Evolutionary conservation across 2,888 invertebrate species (phyloP), one percentile per base, ranked within the genome.

Genomic region (Linyphia triangularis): DNA sequence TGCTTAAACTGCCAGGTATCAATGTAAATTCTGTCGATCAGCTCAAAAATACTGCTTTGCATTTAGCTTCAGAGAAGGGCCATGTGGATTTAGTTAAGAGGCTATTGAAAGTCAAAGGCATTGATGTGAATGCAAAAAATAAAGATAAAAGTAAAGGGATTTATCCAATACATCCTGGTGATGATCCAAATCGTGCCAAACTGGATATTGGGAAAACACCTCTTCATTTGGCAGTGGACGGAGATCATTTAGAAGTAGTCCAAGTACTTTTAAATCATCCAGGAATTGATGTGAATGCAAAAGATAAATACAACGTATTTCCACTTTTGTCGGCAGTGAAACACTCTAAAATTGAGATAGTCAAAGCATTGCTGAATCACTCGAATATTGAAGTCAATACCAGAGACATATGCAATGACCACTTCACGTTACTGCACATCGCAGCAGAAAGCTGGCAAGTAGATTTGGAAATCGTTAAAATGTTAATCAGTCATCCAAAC

Each of bases 41-140:
- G 4, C 4, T n/a, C 0, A 5, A 9, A 33, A 51, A 75, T 6
- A 33, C 67, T 33, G 33, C 67, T 13, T n/a, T 67, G 30, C 67
- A 67, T 67, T 19, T 67, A 13, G 67, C 73, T n/a, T 24, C 73
- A 13, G 30, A 28, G 16, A 30, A 10, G n/a, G 59, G 51, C 0
- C 28, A 57, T 59, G 13, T 57, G 2, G 57, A 28, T 4, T 3
- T 75, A 0, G 28, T 28, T 57, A 24, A 75, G 26, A 30, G 16
- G n/a, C 30, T 75, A 19, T 26, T 75, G 16, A n/a, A 70, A 51
- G 30, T 19, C 3, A 13, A 43, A 59, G 30, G 57, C n/a, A 28
- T 75, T 1, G 19, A 75, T 9, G 59, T 75, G 16, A 75, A 67
- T 33, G 67, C n/a, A 5, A 28, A 67, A 67, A 67, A 67, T 19